These are phyloP conservation scores for Leptinotarsa tumamoca DNA, from an alignment of 2,888 invertebrate genomes.

Conservation along the genomic window DNA sequence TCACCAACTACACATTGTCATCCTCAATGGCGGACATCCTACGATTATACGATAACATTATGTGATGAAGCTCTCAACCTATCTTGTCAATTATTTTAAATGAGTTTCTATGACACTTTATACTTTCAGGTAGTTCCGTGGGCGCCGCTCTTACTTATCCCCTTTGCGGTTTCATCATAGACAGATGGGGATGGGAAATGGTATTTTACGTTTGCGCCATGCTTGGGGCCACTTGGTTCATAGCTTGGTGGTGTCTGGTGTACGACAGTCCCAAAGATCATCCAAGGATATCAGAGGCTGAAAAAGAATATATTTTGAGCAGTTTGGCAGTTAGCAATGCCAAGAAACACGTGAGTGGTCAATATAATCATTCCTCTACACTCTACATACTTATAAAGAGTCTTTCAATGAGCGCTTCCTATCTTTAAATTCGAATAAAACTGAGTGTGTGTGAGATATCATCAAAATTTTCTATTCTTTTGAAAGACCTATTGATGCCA, in stretches of 20 bases:
- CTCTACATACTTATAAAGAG: too few species aligned
- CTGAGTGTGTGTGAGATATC: too few species aligned
- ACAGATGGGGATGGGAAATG: slow-evolving; percentile 77
- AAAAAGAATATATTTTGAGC: slow-evolving; percentile 72
- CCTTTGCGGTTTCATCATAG: slow-evolving; percentile 76
- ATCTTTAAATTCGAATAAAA: too few species aligned
- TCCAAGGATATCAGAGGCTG: slow-evolving; percentile 73
- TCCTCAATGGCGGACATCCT: too few species aligned
- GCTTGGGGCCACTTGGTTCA: slow-evolving; percentile 75
- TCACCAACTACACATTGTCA: too few species aligned
- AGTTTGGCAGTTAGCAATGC: slow-evolving; percentile 68
- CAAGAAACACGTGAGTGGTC: slow-evolving; percentile 57
- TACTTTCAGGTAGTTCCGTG: slow-evolving; percentile 71
- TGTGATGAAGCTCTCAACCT: too few species aligned
- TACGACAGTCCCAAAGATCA: slow-evolving; percentile 76
- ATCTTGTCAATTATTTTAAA: fast-evolving
- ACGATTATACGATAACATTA: too few species aligned
- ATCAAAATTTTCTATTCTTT: too few species aligned
- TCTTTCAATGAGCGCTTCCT: too few species aligned
- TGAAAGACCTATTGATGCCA: too few species aligned
- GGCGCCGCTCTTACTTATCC: slow-evolving; percentile 78
- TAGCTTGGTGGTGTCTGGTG: slow-evolving; percentile 73
- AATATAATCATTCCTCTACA: too few species aligned
- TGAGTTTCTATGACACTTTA: too few species aligned
- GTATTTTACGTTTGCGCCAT: slow-evolving; percentile 77